A percentile compares a stretch with the other conserved stretches of the same genome.
Evolutionary conservation across 2,113 vertebrate genomes (phyloP).

Genomic region (Candoia aspera): DNA sequence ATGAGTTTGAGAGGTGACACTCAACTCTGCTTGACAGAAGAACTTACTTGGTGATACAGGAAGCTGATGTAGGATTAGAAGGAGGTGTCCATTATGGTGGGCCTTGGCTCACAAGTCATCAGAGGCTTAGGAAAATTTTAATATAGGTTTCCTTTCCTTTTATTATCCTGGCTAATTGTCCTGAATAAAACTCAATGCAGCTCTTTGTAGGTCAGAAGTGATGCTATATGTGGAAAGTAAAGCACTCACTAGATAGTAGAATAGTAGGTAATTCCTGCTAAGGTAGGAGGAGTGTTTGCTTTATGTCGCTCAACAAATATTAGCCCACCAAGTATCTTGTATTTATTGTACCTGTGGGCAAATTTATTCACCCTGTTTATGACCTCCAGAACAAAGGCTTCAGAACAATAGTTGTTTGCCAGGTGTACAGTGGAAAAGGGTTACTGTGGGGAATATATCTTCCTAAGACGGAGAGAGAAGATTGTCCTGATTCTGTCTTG

Average conservation of each 20-base stretch:
- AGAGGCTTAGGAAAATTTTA: background rate
- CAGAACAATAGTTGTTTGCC: background rate
- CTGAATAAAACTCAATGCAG: background rate
- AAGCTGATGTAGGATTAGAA: background rate
- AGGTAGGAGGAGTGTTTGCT: constrained; percentile 12
- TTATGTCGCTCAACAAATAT: constrained; percentile 27
- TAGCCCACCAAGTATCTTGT: background rate
- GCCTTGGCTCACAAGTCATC: background rate
- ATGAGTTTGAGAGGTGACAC: background rate
- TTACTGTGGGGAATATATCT: background rate
- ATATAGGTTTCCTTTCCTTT: background rate
- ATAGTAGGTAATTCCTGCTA: background rate
- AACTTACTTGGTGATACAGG: background rate
- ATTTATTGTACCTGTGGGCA: constrained; percentile 4
- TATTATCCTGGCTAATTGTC: background rate
- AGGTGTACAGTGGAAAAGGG: constrained; percentile 5
- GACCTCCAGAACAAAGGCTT: constrained; percentile 5
- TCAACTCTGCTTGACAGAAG: background rate
- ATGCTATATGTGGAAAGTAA: constrained; percentile 22
- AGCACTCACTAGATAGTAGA: constrained; percentile 3
- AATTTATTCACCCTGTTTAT: background rate
- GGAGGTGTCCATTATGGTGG: background rate
- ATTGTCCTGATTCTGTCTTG: background rate
- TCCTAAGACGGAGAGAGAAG: background rate
- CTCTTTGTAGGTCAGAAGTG: constrained; percentile 2